Percentiles rank a stretch among this genome's conserved stretches.
phyloP scores from a whole-genome alignment of 2,888 invertebrate genomes.

The Phyllotreta striolata region DNA sequence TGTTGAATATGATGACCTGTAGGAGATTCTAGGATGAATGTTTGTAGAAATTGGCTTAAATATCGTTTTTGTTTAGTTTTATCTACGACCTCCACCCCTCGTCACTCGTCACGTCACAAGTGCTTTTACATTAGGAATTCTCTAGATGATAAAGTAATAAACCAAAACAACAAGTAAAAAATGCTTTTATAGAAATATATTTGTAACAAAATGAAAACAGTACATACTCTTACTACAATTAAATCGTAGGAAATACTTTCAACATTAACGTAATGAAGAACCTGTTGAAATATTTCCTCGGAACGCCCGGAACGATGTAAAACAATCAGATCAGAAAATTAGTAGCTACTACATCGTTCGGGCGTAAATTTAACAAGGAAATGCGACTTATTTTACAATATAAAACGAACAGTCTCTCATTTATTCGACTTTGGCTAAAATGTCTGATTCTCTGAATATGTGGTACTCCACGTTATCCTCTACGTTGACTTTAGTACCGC shows the following conservation, averaged over 20 bases:
- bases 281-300: constrained; percentile 37
- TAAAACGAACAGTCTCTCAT: constrained; percentile 26
- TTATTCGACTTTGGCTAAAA: constrained; percentile 87
- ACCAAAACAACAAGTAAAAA: constrained; percentile 15
- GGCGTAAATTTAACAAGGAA: constrained; percentile 41
- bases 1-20: no score
- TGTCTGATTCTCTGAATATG: constrained; percentile 94
- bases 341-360: constrained; percentile 39
- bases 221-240: constrained; percentile 35
- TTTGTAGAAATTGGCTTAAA: no score
- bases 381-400: constrained; percentile 29
- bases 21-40: no score
- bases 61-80: not conserved
- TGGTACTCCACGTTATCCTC: constrained; percentile 92
- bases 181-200: constrained; percentile 42
- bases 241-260: constrained; percentile 35
- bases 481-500: constrained; percentile 94
- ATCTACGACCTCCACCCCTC: no score
- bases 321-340: constrained; percentile 39
- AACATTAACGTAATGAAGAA: constrained; percentile 42
- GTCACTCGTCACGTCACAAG: not conserved
- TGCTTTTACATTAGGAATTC: not conserved
- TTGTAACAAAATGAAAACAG: constrained; percentile 42
- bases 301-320: no score
- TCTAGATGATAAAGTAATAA: not conserved